These are phyloP conservation scores for Erithacus rubecula DNA, from an alignment of 2,797 vertebrate species.

Conservation along the genomic window DNA sequence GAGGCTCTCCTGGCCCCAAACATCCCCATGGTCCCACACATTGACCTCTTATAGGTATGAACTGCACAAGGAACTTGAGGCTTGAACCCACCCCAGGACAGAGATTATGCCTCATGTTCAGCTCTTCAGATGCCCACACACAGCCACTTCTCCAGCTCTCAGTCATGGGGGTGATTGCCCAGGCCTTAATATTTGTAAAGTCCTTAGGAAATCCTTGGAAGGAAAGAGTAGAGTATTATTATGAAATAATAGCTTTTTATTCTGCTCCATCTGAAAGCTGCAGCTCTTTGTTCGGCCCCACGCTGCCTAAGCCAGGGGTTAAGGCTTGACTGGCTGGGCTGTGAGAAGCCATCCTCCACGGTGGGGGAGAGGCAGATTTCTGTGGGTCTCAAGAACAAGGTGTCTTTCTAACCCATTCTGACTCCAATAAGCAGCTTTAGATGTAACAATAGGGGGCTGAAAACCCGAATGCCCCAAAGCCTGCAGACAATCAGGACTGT, in stretches of 20 bases:
- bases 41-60: neutral
- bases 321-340: constrained; percentile 32
- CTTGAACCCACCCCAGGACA: neutral
- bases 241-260: constrained; percentile 53
- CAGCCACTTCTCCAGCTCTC: neutral
- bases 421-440: constrained; percentile 61
- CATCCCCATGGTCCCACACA: neutral
- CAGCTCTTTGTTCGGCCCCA: neutral
- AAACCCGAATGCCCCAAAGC: constrained; percentile 57
- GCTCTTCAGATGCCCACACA: constrained; percentile 14
- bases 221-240: constrained; percentile 29
- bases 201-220: constrained; percentile 48
- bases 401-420: constrained; percentile 40
- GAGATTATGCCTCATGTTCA: neutral
- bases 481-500: constrained; percentile 50
- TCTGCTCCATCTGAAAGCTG: constrained; percentile 37
- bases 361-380: constrained; percentile 12
- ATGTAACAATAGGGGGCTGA: constrained; percentile 59
- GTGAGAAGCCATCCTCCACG: neutral
- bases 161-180: neutral
- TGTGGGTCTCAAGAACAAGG: constrained; percentile 41
- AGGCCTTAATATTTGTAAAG: constrained; percentile 36
- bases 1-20: neutral
- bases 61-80: neutral
- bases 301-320: constrained; percentile 23